Percentiles rank a stretch among this genome's conserved stretches.
Conservation (phyloP, 2,113 vertebrate species). For the Eulemur macaco region DNA sequence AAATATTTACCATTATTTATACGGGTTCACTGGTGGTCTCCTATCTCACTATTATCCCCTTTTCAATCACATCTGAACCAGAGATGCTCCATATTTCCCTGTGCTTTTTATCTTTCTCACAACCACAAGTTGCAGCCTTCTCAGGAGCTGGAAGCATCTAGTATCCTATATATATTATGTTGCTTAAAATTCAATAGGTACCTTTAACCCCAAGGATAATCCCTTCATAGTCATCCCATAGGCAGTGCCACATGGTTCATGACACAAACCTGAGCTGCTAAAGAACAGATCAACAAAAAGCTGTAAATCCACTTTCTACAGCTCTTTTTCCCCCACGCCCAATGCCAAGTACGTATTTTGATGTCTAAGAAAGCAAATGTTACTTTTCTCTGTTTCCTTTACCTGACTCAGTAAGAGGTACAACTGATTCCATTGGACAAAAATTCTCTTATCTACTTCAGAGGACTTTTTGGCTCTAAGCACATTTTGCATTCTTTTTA, state of each 20-base stretch:
- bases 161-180: not conserved
- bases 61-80: not conserved
- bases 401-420: not conserved
- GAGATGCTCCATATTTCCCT: not conserved
- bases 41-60: not conserved
- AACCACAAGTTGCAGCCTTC: not conserved
- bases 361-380: not conserved
- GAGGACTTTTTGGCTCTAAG: not conserved
- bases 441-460: slow-evolving; percentile 30
- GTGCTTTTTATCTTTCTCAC: not conserved
- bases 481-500: slow-evolving; percentile 34
- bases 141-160: not conserved
- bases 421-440: slow-evolving; percentile 13
- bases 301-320: not conserved
- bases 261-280: not conserved
- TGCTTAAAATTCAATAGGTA: not conserved
- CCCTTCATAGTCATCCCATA: not conserved
- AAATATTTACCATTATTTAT: not conserved
- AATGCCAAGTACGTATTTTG: not conserved
- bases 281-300: not conserved
- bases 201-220: not conserved
- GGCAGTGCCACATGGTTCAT: not conserved
- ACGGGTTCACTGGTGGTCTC: not conserved
- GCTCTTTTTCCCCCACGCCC: not conserved
- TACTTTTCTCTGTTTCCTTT: not conserved